Evolutionary conservation across 2,113 vertebrate genomes (phyloP).

Genomic region (Acanthisitta chloris): DNA sequence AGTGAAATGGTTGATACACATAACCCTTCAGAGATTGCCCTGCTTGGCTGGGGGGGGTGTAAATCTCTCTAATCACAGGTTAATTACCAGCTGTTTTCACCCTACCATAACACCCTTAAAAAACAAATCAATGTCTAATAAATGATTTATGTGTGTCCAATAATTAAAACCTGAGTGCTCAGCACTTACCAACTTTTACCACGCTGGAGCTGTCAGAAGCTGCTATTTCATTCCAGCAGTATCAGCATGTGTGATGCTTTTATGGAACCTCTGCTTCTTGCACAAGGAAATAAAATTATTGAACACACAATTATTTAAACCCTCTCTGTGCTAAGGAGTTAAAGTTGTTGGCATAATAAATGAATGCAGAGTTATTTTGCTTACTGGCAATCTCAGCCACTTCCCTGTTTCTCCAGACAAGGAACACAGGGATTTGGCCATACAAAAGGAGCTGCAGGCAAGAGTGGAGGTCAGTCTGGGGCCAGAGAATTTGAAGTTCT

Average conservation of each 20-base stretch:
- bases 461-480: neutral
- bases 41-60: neutral
- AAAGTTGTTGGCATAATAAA: neutral
- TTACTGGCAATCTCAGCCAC: neutral
- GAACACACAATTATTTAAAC: neutral
- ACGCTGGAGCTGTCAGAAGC: neutral
- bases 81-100: slow-evolving; percentile 57
- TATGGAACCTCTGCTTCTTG: neutral
- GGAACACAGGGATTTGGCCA: neutral
- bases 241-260: neutral
- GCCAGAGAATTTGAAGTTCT: neutral
- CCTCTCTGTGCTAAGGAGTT: neutral
- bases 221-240: neutral
- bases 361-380: neutral
- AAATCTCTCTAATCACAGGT: slow-evolving; percentile 35
- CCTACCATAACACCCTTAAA: slow-evolving; percentile 40
- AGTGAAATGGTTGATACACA: neutral
- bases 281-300: neutral
- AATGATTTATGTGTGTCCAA: slow-evolving; percentile 37
- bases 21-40: neutral
- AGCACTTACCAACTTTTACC: neutral
- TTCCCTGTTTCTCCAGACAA: neutral
- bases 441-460: neutral
- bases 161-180: slow-evolving; percentile 36
- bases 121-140: slow-evolving; percentile 52